These are phyloP conservation scores for Pantherophis vulpinus DNA, from an alignment of 2,797 vertebrate species.

Conservation along the genomic window DNA sequence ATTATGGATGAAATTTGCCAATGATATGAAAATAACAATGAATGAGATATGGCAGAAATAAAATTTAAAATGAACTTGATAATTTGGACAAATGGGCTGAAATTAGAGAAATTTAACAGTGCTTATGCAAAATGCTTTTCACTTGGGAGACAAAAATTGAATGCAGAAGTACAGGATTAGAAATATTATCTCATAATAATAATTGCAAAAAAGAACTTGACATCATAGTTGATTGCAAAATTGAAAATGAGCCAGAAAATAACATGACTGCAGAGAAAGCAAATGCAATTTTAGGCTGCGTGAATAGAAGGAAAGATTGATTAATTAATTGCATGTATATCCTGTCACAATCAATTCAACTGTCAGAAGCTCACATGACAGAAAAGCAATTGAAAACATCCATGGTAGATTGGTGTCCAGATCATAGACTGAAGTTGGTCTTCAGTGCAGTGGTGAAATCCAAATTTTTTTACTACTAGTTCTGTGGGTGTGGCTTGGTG, in stretches of 20 bases:
- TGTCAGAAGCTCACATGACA: not conserved
- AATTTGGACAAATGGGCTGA: not conserved
- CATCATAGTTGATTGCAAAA: not conserved
- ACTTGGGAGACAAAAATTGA: not conserved
- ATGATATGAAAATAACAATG: not conserved
- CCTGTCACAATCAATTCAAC: not conserved
- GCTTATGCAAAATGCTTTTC: not conserved
- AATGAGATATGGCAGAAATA: not conserved
- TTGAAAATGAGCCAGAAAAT: not conserved
- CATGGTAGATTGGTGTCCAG: not conserved
- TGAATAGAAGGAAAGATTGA: not conserved
- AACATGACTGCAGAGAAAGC: not conserved
- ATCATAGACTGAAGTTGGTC: not conserved
- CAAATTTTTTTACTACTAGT: too few relatives aligned
- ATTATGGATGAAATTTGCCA: not conserved
- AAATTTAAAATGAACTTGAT: not conserved
- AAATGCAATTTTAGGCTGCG: not conserved
- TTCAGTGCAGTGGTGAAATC: not conserved
- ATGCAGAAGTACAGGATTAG: not conserved
- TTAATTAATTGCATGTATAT: not conserved
- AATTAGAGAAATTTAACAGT: not conserved
- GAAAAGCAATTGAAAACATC: not conserved
- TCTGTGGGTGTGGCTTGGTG: too few relatives aligned
- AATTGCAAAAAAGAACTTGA: not conserved
- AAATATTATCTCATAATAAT: not conserved